A percentile compares a stretch with the other conserved stretches of the same genome.
Evolutionary conservation across 2,888 invertebrate species (phyloP).

Genomic region (Odontothrips loti): DNA sequence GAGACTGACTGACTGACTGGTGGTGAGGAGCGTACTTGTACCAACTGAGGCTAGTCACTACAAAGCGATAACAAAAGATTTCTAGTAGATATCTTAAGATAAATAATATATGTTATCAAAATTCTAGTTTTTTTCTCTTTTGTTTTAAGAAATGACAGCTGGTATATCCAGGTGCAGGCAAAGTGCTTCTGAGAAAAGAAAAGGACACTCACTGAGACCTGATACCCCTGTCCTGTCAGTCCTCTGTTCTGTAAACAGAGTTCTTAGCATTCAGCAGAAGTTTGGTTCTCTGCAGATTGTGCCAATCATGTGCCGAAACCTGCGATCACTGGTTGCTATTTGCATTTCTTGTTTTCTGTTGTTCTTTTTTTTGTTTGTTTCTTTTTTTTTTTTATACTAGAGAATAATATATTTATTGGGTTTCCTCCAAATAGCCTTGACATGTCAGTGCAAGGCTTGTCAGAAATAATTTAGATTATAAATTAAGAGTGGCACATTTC

Average conservation of each 20-base stretch:
- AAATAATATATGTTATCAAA: background rate
- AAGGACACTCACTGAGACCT: background rate
- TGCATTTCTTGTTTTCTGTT: slow-evolving; percentile 14
- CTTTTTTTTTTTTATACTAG: background rate
- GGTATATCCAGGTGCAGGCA: background rate
- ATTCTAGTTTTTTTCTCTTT: slow-evolving; percentile 17
- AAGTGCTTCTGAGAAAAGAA: background rate
- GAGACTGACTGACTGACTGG: slow-evolving; percentile 9
- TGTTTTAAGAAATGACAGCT: slow-evolving; percentile 12
- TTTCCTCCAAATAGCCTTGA: background rate
- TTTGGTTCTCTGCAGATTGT: background rate
- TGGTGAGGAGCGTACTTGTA: slow-evolving; percentile 22
- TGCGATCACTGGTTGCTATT: slow-evolving; percentile 19
- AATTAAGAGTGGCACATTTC: background rate
- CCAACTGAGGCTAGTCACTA: slow-evolving; percentile 26
- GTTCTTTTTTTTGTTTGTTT: background rate
- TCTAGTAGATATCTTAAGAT: slow-evolving; percentile 10
- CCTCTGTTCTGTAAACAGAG: background rate
- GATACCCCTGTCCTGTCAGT: background rate
- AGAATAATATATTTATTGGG: background rate
- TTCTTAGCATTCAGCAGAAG: background rate
- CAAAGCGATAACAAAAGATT: slow-evolving; percentile 25
- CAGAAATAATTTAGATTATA: background rate
- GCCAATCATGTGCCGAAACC: slow-evolving; percentile 19
- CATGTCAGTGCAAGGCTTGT: background rate